Conservation (phyloP, 2,888 invertebrate genomes). For the Cosmia pyralina region DNA sequence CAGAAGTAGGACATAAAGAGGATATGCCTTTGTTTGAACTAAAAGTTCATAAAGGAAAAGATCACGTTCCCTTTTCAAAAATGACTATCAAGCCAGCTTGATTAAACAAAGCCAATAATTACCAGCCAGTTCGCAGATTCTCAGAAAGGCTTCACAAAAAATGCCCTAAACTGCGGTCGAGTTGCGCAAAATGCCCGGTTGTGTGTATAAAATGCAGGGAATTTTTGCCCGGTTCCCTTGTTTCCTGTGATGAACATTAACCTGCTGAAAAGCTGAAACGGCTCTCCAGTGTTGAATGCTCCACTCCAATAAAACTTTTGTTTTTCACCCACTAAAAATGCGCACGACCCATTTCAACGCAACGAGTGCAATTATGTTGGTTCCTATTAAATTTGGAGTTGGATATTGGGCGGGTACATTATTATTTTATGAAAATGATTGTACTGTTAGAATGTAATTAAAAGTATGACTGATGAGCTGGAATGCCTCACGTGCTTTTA, state of each 20-base stretch:
- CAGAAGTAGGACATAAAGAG: conserved; percentile 8
- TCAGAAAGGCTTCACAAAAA: conserved; percentile 22
- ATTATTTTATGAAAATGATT: background rate
- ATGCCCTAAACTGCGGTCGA: conserved; percentile 8
- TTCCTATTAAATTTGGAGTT: conserved; percentile 49
- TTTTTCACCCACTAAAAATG: conserved; percentile 72
- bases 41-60: background rate
- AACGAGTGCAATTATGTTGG: conserved; percentile 56
- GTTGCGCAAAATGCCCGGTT: conserved; percentile 45
- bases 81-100: conserved; percentile 1
- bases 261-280: conserved; percentile 80
- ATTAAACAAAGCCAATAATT: conserved; percentile 46
- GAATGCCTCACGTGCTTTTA: no score
- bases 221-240: conserved; percentile 67
- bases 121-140: conserved; percentile 36
- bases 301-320: conserved; percentile 76
- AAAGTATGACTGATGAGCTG: no score
- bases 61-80: conserved; percentile 17
- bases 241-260: conserved; percentile 79
- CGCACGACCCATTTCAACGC: conserved; percentile 70
- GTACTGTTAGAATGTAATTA: no score
- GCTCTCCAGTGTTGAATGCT: conserved; percentile 67
- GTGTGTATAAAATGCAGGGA: conserved; percentile 70
- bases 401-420: conserved; percentile 22
- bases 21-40: background rate